Percentiles rank a stretch among this genome's conserved stretches.
Conservation (phyloP, 2,888 invertebrate genomes). For the Amphimallon solstitiale region DNA sequence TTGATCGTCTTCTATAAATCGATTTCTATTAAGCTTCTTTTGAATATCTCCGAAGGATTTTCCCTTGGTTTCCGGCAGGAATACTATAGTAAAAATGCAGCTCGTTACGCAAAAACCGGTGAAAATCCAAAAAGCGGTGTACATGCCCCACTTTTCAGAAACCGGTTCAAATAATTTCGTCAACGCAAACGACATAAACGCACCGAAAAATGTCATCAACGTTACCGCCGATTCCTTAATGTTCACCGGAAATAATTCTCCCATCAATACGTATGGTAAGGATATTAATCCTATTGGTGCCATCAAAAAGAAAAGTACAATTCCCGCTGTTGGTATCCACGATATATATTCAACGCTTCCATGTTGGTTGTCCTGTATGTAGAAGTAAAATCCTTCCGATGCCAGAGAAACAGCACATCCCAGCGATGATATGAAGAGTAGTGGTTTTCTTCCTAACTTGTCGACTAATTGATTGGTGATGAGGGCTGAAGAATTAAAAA, state of each 20-base stretch:
- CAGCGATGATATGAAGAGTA: slow-evolving; percentile 67
- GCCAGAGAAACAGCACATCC: slow-evolving; percentile 68
- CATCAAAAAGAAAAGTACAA: slow-evolving; percentile 69
- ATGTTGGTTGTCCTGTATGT: slow-evolving; percentile 63
- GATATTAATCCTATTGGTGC: slow-evolving; percentile 71
- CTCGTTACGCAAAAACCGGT: slow-evolving; percentile 67
- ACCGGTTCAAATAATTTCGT: slow-evolving; percentile 71
- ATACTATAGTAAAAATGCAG: slow-evolving; percentile 67
- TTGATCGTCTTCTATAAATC: too few species aligned
- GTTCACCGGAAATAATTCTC: slow-evolving; percentile 72
- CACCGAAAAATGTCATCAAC: slow-evolving; percentile 68
- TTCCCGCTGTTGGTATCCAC: slow-evolving; percentile 67
- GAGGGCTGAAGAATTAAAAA: slow-evolving; percentile 30
- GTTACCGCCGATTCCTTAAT: slow-evolving; percentile 72
- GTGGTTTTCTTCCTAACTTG: slow-evolving; percentile 66
- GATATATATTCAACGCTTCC: slow-evolving; percentile 62
- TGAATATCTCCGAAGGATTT: slow-evolving; percentile 72
- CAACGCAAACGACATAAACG: slow-evolving; percentile 68
- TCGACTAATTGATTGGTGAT: slow-evolving; percentile 60
- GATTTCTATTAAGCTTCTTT: slow-evolving; percentile 63
- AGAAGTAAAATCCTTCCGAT: slow-evolving; percentile 67
- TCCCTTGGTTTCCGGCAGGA: slow-evolving; percentile 73
- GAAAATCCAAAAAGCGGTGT: slow-evolving; percentile 70
- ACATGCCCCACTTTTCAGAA: slow-evolving; percentile 67
- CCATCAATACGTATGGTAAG: slow-evolving; percentile 71